Conservation (phyloP, 2,888 invertebrate genomes). For the Loripinus fragilis region DNA sequence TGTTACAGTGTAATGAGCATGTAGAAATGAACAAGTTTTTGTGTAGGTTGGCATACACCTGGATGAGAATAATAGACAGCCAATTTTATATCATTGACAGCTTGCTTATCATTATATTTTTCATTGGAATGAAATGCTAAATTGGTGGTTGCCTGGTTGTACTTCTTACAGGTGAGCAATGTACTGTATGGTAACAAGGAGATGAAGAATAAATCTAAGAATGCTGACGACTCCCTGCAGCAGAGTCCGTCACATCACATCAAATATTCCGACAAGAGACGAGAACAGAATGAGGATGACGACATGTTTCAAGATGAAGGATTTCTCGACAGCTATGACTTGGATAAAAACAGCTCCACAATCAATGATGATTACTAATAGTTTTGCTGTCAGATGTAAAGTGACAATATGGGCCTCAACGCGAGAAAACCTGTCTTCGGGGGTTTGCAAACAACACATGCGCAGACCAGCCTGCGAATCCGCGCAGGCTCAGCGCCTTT, state of each 20-base stretch:
- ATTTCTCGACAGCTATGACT: conserved; percentile 50
- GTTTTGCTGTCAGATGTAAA: not conserved
- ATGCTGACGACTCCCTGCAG: conserved; percentile 23
- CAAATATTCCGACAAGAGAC: not conserved
- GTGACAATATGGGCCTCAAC: not conserved
- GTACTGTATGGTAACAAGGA: conserved; percentile 38
- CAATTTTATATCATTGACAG: no score
- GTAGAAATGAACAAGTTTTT: no score
- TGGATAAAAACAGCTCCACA: conserved; percentile 18
- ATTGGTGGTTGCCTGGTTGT: no score
- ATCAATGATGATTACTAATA: not conserved
- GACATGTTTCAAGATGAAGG: conserved; percentile 51
- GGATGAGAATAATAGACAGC: no score
- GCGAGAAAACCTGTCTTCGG: not conserved
- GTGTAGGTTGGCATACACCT: no score
- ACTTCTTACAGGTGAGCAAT: conserved; percentile 48
- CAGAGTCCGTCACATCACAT: not conserved
- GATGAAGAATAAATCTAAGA: conserved; percentile 52
- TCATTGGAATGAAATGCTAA: no score
- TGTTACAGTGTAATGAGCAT: no score
- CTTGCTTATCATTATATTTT: no score
- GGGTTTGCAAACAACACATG: not conserved
- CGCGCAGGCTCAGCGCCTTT: not conserved
- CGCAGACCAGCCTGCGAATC: not conserved
- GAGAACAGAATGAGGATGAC: conserved; percentile 14